Conservation (phyloP, 2,888 invertebrate genomes). For the Nasonia oneida region DNA sequence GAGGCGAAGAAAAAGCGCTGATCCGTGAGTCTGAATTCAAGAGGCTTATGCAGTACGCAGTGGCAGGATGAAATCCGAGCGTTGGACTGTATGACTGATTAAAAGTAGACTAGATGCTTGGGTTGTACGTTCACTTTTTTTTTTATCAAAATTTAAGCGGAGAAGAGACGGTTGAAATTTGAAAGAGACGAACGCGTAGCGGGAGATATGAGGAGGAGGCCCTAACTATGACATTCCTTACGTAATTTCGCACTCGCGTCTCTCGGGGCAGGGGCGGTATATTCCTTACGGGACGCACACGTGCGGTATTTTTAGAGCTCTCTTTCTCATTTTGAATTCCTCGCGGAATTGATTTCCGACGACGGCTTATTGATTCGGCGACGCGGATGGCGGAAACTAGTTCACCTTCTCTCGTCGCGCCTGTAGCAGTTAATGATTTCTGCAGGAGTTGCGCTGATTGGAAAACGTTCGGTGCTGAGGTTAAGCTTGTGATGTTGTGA, state of each 20-base stretch:
- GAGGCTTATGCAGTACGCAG: background rate
- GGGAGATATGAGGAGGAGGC: background rate
- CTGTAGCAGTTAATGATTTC: background rate
- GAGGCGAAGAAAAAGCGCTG: background rate
- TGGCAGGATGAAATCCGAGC: constrained; percentile 20
- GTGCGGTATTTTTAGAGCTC: constrained; percentile 37
- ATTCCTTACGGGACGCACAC: constrained; percentile 36
- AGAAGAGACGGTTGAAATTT: background rate
- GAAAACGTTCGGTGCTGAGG: background rate
- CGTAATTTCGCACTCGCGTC: constrained; percentile 28
- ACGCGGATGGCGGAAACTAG: background rate
- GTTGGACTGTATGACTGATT: background rate
- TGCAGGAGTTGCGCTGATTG: background rate
- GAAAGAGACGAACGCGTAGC: background rate
- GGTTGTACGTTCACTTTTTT: too few relatives aligned
- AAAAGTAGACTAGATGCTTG: background rate
- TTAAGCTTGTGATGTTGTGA: background rate
- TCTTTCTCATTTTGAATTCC: constrained; percentile 28
- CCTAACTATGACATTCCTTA: constrained; percentile 30
- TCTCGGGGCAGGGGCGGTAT: background rate
- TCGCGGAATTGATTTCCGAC: constrained; percentile 1
- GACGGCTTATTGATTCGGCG: constrained; percentile 12
- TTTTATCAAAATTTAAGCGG: too few relatives aligned
- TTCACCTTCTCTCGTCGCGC: background rate
- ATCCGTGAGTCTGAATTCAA: background rate